Percentiles rank a stretch among this genome's conserved stretches.
These are phyloP conservation scores for Epizoanthus scotinus DNA, from an alignment of 92 coral and sea anemone genomes.

Conservation along the genomic window DNA sequence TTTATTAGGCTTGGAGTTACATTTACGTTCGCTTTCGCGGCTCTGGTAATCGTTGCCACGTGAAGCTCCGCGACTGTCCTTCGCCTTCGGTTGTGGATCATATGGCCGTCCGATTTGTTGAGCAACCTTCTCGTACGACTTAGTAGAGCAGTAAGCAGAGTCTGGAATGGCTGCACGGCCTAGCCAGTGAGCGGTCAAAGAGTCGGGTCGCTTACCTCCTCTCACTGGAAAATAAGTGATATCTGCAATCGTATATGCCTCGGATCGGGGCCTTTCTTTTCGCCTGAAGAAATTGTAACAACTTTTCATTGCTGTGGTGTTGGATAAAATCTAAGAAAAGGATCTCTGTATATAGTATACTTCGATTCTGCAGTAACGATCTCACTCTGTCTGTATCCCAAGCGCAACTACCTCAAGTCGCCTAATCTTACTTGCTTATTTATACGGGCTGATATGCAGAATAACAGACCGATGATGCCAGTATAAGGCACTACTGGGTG, in stretches of 20 bases:
- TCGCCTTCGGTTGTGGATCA: background rate
- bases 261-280: background rate
- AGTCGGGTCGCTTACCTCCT: background rate
- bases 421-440: no score
- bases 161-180: constrained; percentile 1
- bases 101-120: background rate
- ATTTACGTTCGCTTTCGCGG: background rate
- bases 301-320: constrained; percentile 2
- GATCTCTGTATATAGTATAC: no score
- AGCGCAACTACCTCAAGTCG: no score
- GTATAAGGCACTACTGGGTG: no score
- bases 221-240: background rate
- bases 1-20: background rate
- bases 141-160: background rate
- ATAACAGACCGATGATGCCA: no score
- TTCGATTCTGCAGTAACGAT: no score
- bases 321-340: background rate
- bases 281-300: constrained; percentile 21
- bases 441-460: no score
- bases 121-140: background rate
- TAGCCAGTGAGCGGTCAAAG: constrained; percentile 27
- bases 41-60: background rate
- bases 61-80: background rate
- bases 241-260: constrained; percentile 10
- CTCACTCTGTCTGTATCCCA: no score